Evolutionary conservation across 2,113 vertebrate genomes (phyloP).

Genomic region (Ptilonorhynchus violaceus): DNA sequence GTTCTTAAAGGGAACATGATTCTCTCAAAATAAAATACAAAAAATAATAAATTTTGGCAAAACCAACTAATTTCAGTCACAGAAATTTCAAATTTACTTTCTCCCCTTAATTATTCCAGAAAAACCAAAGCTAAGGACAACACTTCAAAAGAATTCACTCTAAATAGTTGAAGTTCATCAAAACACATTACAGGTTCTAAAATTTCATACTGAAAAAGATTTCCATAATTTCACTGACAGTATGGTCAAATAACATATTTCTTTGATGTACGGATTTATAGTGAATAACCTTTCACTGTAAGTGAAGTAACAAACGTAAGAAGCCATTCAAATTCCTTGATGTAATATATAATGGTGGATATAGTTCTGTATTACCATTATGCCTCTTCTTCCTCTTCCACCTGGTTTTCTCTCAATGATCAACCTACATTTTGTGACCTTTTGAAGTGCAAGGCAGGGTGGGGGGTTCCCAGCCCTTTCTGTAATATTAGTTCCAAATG

Average conservation of each 20-base stretch:
- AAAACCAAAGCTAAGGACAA: not conserved
- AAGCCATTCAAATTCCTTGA: not conserved
- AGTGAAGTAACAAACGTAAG: not conserved
- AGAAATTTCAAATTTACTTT: not conserved
- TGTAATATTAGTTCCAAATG: slow-evolving; percentile 21
- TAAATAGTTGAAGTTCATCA: not conserved
- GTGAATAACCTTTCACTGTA: not conserved
- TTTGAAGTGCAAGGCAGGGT: not conserved
- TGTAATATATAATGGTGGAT: not conserved
- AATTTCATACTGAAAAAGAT: not conserved
- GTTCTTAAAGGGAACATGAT: not conserved
- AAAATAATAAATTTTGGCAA: not conserved
- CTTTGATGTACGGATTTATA: not conserved
- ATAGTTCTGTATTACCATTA: not conserved
- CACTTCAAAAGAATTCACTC: not conserved
- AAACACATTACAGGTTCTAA: not conserved
- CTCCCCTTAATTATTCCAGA: not conserved
- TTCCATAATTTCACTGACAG: not conserved
- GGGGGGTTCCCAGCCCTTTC: not conserved
- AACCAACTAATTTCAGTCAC: not conserved
- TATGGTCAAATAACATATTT: not conserved
- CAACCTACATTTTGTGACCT: not conserved
- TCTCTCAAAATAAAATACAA: not conserved
- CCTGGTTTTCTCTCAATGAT: not conserved
- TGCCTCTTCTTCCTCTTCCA: not conserved